Conservation (phyloP, 2,113 vertebrate species). For the Prietella phreatophila region DNA sequence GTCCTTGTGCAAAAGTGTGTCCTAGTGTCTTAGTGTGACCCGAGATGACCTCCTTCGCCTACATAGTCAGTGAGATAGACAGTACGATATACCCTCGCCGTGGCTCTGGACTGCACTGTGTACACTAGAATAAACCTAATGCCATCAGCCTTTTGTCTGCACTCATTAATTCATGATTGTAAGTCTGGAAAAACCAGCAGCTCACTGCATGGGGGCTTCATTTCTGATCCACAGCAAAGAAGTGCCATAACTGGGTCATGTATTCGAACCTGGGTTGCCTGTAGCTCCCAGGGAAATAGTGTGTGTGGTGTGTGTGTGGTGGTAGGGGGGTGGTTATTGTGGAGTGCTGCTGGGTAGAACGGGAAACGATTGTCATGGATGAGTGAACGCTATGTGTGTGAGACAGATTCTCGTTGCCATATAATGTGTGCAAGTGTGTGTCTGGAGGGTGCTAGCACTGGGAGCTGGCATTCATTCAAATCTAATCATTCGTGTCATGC, state of each 20-base stretch:
- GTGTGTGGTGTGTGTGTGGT: neutral
- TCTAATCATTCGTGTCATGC: conserved; percentile 11
- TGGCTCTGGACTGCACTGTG: conserved; percentile 13
- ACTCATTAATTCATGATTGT: conserved; percentile 58
- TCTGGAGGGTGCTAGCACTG: conserved; percentile 14
- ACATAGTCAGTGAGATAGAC: conserved; percentile 23
- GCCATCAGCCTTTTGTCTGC: conserved; percentile 48
- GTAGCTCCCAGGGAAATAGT: conserved; percentile 11
- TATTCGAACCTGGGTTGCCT: conserved; percentile 36
- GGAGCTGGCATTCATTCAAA: neutral
- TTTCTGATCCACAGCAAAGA: conserved; percentile 15
- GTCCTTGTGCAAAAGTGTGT: neutral
- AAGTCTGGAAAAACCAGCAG: conserved; percentile 49
- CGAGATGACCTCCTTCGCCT: conserved; percentile 30
- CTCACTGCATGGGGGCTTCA: conserved; percentile 21
- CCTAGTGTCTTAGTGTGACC: conserved; percentile 1
- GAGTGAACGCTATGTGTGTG: conserved; percentile 37
- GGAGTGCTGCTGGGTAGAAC: conserved; percentile 63
- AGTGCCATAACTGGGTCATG: conserved; percentile 10
- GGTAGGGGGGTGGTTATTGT: conserved; percentile 28
- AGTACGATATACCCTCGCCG: conserved; percentile 18
- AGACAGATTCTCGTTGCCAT: conserved; percentile 18
- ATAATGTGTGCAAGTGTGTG: conserved; percentile 48
- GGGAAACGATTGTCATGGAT: conserved; percentile 42
- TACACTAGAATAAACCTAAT: conserved; percentile 42